Base-by-base conservation (phyloP, 2,888 invertebrate genomes). In the Slavum lentiscoides region DNA sequence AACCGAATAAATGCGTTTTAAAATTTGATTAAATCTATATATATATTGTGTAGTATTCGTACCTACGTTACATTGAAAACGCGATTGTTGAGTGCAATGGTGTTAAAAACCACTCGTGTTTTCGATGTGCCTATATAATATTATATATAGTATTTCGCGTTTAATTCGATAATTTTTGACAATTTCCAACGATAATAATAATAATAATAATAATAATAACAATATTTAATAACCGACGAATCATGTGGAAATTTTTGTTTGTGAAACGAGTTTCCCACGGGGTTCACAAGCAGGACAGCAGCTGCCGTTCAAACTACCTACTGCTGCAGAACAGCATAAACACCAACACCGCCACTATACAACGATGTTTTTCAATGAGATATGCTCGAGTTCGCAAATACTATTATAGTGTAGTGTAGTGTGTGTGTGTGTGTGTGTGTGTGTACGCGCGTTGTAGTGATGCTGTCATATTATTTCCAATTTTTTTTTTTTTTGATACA, bases 181-280 rank as follows among this genome's bases (percentile, higher is more conserved):
- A 37, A 55, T 74, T 64, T 64, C 15, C 5, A 21, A 30, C 53
- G 49, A 62, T 53, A 49, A 64, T 58, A 58, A 30, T 30, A 30
- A 30, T 30, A 30, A 30, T 4, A 30, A 30, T 30, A 30, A 30
- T 4, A 30, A 30, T 30, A 30, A 30, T 30, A 30, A 30, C 4
- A 30, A 30, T 30, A 30, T 30, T 30, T 30, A 30, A 30, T 30
- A 30, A 30, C 30, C 30, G 30, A 75, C 75, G 75, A 67, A 59
- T 75, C 58, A 59, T 58, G 66, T 67, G 75, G 75, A 67, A 75
- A 75, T 58, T 67, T 67, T 39, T 58, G 61, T 76, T 76, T 69
- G n/a, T 61, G 61, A 69, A 76, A 76, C 61, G 76, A 69, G 76
- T 69, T 76, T 76, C 76, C 76, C 76, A 76, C 76, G 76, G 61